These are phyloP conservation scores for Mobula hypostoma DNA, from an alignment of 2,113 vertebrate genomes.

Conservation along the genomic window DNA sequence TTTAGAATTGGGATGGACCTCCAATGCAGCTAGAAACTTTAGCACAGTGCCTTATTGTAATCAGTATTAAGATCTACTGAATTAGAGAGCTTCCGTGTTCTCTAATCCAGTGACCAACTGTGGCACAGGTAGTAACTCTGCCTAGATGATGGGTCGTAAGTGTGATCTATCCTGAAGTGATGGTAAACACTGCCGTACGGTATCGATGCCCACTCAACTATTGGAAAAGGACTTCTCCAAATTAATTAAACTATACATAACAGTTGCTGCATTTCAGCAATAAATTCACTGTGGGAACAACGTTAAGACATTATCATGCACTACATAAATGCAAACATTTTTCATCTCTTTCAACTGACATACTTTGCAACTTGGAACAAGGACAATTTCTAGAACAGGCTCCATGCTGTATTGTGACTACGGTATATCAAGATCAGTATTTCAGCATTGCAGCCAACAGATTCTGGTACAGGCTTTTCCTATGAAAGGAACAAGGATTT, in stretches of 20 bases:
- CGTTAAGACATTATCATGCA: not conserved
- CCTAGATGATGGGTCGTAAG: not conserved
- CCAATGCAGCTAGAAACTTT: not conserved
- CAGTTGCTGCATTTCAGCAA: not conserved
- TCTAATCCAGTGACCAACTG: not conserved
- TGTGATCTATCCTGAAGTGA: not conserved
- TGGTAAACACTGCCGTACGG: not conserved
- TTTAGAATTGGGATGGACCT: not conserved
- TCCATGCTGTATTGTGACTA: not conserved
- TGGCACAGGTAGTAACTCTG: not conserved
- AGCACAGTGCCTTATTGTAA: not conserved
- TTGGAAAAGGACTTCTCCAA: not conserved
- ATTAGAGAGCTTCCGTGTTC: not conserved
- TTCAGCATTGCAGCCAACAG: not conserved
- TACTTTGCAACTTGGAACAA: constrained; percentile 20
- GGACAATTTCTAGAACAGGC: constrained; percentile 22
- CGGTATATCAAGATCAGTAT: not conserved
- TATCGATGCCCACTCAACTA: no score
- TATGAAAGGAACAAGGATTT: not conserved
- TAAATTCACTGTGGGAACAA: constrained; percentile 3
- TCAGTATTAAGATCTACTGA: not conserved
- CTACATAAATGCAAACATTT: not conserved
- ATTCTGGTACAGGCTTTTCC: not conserved
- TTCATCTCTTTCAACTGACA: constrained; percentile 13
- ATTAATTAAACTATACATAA: not conserved